phyloP scores from a whole-genome alignment of 2,113 vertebrate genomes.

The Cephalopterus ornatus region DNA sequence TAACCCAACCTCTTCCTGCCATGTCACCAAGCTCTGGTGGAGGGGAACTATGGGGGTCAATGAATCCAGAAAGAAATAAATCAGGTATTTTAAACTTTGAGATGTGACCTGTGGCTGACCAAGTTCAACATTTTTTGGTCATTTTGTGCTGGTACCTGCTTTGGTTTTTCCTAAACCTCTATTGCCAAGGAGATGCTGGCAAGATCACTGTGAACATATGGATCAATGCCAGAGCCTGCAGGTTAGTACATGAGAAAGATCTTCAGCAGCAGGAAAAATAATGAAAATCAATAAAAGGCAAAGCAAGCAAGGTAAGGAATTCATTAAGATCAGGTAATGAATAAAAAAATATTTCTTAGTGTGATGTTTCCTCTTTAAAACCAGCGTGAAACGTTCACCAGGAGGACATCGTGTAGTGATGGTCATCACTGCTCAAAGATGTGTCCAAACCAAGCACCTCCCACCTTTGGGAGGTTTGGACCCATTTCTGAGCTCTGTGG shows the following conservation, averaged over 20 bases:
- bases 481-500: neutral
- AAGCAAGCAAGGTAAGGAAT: neutral
- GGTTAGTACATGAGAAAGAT: neutral
- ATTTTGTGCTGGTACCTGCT: neutral
- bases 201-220: fast-evolving
- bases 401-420: neutral
- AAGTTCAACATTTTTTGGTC: neutral
- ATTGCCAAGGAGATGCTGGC: neutral
- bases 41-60: fast-evolving
- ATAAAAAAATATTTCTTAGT: neutral
- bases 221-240: neutral
- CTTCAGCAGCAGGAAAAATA: neutral
- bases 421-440: neutral
- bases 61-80: neutral
- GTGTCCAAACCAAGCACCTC: neutral
- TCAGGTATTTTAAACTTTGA: neutral
- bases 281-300: neutral
- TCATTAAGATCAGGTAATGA: neutral
- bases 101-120: neutral
- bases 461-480: neutral
- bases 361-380: slow-evolving; percentile 6
- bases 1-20: neutral
- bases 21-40: neutral
- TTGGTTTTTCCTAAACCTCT: neutral
- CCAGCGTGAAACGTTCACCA: neutral